These are phyloP conservation scores for Siniperca chuatsi DNA, from an alignment of 2,113 vertebrate species.

Conservation along the genomic window DNA sequence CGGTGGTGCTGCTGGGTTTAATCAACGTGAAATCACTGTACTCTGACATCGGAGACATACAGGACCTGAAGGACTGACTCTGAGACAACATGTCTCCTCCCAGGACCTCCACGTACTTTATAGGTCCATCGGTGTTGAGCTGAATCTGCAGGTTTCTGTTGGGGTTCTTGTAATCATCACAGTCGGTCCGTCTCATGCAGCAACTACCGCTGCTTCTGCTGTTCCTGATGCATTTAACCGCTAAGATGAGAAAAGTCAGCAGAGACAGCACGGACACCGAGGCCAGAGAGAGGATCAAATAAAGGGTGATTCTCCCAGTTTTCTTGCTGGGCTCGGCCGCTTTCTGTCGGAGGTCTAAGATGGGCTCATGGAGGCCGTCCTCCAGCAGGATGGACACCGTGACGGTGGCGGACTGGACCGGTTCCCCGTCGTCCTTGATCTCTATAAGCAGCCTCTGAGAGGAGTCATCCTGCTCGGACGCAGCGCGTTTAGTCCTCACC, in stretches of 20 bases:
- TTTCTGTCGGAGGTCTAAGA: slow-evolving; percentile 61
- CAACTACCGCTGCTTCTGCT: slow-evolving; percentile 77
- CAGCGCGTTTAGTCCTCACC: slow-evolving; percentile 86
- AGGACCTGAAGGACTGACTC: slow-evolving; percentile 89
- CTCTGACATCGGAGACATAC: slow-evolving; percentile 87
- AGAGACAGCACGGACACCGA: slow-evolving; percentile 73
- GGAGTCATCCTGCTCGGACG: slow-evolving; percentile 85
- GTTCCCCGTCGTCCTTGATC: slow-evolving; percentile 88
- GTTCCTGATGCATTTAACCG: slow-evolving; percentile 68
- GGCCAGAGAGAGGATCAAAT: slow-evolving; percentile 88
- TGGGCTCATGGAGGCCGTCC: slow-evolving; percentile 74
- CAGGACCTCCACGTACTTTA: slow-evolving; percentile 94
- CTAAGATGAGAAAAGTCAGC: slow-evolving; percentile 69
- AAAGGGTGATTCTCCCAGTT: slow-evolving; percentile 84
- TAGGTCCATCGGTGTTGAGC: slow-evolving; percentile 90
- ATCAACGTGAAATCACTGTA: slow-evolving; percentile 90
- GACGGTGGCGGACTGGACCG: slow-evolving; percentile 88
- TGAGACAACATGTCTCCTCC: slow-evolving; percentile 88
- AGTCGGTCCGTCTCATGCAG: slow-evolving; percentile 71
- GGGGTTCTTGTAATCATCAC: slow-evolving; percentile 84
- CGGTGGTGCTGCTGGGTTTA: slow-evolving; percentile 83
- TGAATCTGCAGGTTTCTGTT: slow-evolving; percentile 89
- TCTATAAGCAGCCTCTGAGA: slow-evolving; percentile 87
- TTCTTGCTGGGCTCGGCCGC: slow-evolving; percentile 56
- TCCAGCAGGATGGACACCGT: slow-evolving; percentile 80